Evolutionary conservation across 2,888 invertebrate species (phyloP), one percentile per base, ranked within the genome.

Genomic region (Siphonodentalium dalli): DNA sequence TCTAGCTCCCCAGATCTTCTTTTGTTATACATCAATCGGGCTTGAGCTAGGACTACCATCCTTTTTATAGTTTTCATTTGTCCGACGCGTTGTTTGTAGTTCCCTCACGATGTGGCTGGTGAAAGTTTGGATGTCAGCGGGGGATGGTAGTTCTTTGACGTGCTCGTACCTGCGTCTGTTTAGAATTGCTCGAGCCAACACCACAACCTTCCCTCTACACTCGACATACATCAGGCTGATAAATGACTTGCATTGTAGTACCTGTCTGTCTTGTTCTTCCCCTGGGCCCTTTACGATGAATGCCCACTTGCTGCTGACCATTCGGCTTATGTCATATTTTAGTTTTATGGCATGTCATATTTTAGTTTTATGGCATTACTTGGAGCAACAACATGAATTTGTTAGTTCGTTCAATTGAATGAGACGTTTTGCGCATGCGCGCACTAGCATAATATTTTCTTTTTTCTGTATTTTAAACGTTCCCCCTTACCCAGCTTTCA

Each of bases 261-360:
- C 42, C 18, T 50, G 60, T 35, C 11, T 26, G 20, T 43, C 15
- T 15, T 20, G 37, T 27, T 39, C 33, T 27, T 6, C n/a, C 5
- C 44, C 49, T 6, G 5, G 29, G 13, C 37, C 31, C 23, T 50
- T 44, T 5, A 41, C 21, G 15, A 45, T 49, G 8, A 53, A 48
- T 8, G 50, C 41, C 63, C 61, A 63, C 53, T 61, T 63, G 7
- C 35, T 41, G 8, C 51, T 53, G 0, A 52, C 42, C 50, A 61
- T 33, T 44, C 55, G 28, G 31, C 42, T 38, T 1, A 63, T 33
- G 44, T 63, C 63, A 48, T 61, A 58, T 9, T 58, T 56, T 9
- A 61, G n/a, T 34, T 63, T 63, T 5, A 63, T 43, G n/a, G n/a
- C n/a, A n/a, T n/a, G 44, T 63, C 63, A 48, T 61, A 58, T 9